Base-by-base conservation (phyloP, 1,140 invertebrate genomes). In the Epicauta chinensis region DNA sequence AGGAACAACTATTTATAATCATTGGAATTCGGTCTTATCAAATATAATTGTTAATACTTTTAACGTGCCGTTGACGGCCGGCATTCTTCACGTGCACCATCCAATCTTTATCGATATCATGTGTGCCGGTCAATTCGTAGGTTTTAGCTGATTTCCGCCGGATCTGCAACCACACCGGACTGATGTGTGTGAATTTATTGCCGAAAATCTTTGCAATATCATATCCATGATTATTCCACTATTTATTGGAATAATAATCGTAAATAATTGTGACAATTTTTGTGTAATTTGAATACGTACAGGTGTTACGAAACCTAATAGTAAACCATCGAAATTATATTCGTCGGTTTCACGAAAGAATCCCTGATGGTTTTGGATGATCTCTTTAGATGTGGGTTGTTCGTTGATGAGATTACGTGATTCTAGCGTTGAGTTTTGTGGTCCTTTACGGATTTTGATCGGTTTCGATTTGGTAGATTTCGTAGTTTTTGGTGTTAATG, bases 181-280 rank as follows among this genome's bases (percentile, higher is more conserved):
- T 94, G 2, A 97, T 80, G 58, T 89, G 86, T 41, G 86, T 86
- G 62, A 97, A 93, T 71, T 97, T 98, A 29, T 82, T 78, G 32
- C 83, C 84, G 76, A 95, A 96, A 39, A 78, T 81, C 74, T 96
- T 96, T 0, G 92, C 89, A 32, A 96, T 78, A 74, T 96, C 89
- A 75, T 97, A 94, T 0, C 94, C 95, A 77, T 91, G 87, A 52
- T 77, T 84, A 70, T 97, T 97, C 95, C 95, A 98, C 92, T 97
- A 63, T 60, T 81, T 79, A n/a, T n/a, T n/a, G n/a, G n/a, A n/a
- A n/a, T n/a, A n/a, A n/a, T n/a, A n/a, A n/a, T n/a, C n/a, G n/a
- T n/a, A n/a, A n/a, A n/a, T n/a, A n/a, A n/a, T n/a, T n/a, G n/a
- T n/a, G n/a, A n/a, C n/a, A n/a, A 51, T 17, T 32, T 16, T 41